Conservation (phyloP, 2,888 invertebrate genomes). For the Meiosimyza platycephala region DNA sequence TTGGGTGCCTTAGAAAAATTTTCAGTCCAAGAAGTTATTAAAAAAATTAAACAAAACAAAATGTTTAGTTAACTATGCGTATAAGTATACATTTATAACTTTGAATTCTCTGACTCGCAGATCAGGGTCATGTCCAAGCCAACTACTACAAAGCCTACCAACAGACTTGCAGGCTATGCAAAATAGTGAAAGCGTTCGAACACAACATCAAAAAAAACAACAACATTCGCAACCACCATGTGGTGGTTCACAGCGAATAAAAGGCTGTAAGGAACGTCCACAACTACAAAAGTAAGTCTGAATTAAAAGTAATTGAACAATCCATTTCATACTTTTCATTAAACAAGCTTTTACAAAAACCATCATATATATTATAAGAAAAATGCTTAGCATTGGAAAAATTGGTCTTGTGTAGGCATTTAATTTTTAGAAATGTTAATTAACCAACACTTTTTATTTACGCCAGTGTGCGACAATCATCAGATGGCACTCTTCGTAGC, state of each 20-base stretch:
- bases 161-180: constrained; percentile 64
- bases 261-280: constrained; percentile 73
- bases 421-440: not conserved
- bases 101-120: constrained; percentile 68
- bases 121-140: constrained; percentile 93
- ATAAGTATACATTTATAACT: not conserved
- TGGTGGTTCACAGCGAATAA: constrained; percentile 71
- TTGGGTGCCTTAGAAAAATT: too few relatives aligned
- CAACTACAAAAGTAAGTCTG: constrained; percentile 59
- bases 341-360: too few relatives aligned
- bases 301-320: too few relatives aligned
- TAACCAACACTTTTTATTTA: not conserved
- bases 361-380: too few relatives aligned
- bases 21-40: too few relatives aligned
- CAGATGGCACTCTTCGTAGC: constrained; percentile 57
- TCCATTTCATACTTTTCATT: too few relatives aligned
- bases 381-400: too few relatives aligned
- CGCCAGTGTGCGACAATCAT: constrained; percentile 55
- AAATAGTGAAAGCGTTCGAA: not conserved
- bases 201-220: constrained; percentile 32
- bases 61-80: too few relatives aligned
- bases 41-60: too few relatives aligned
- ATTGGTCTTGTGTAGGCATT: not conserved
- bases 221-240: constrained; percentile 42
- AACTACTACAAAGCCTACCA: constrained; percentile 81